These are phyloP conservation scores for Antitype chi DNA, from an alignment of 2,888 invertebrate genomes.

Conservation along the genomic window DNA sequence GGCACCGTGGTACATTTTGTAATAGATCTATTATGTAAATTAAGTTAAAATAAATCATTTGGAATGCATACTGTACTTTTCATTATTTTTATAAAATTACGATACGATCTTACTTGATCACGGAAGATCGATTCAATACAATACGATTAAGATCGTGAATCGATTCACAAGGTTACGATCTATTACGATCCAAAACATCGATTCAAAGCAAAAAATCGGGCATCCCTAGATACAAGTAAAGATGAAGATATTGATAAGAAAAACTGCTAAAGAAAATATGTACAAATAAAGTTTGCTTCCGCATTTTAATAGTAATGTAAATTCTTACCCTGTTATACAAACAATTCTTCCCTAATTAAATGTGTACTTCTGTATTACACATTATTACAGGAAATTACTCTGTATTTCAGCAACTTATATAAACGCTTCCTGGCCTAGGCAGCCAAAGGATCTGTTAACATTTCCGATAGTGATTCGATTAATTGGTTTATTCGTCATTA, in stretches of 20 bases:
- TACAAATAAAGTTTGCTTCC: constrained; percentile 4
- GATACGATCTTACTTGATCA: no score
- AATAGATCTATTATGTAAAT: no score
- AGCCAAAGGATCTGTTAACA: constrained; percentile 56
- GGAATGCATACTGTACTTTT: no score
- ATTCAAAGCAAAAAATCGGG: no score
- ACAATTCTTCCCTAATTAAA: constrained; percentile 32
- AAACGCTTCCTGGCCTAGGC: constrained; percentile 51
- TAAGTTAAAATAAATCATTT: no score
- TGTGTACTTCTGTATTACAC: constrained; percentile 37
- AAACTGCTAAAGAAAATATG: not conserved
- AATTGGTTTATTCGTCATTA: constrained; percentile 36
- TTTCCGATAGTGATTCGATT: constrained; percentile 53
- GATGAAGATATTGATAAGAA: not conserved
- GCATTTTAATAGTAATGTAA: not conserved
- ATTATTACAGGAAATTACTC: constrained; percentile 53
- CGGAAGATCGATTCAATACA: no score
- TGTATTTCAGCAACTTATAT: constrained; percentile 57
- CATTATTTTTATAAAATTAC: no score
- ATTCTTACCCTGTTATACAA: constrained; percentile 29
- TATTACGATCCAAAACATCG: no score
- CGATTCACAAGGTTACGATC: no score
- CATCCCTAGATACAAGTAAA: not conserved
- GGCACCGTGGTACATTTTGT: no score
- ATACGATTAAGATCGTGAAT: no score